phyloP scores from a whole-genome alignment of 2,797 vertebrate genomes.

The Podarcis siculus region DNA sequence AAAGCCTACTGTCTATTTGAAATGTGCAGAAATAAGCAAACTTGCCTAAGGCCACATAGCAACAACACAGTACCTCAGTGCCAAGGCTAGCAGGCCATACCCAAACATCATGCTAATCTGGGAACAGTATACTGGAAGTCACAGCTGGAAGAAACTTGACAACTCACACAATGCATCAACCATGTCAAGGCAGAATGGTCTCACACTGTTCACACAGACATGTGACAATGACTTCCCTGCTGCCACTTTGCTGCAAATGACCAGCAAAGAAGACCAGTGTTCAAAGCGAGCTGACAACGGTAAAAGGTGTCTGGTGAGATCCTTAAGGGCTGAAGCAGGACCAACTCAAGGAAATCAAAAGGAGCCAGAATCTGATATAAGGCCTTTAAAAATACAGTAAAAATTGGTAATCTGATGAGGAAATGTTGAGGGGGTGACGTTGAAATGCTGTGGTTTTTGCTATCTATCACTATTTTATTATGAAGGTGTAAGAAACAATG shows the following conservation, averaged over 20 bases:
- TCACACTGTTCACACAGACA: not conserved
- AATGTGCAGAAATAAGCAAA: constrained; percentile 47
- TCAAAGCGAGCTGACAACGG: constrained; percentile 56
- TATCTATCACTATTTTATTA: not conserved
- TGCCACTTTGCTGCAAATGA: not conserved
- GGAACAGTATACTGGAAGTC: not conserved
- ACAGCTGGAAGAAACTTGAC: not conserved
- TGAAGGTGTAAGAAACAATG: not conserved
- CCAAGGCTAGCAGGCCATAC: not conserved
- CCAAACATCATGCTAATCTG: not conserved
- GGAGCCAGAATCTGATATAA: not conserved
- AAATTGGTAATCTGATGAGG: not conserved
- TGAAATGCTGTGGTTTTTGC: not conserved
- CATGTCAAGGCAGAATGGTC: not conserved
- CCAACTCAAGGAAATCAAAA: not conserved
- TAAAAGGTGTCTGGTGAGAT: not conserved
- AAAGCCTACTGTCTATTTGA: constrained; percentile 15
- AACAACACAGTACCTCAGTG: not conserved
- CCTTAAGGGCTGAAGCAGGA: not conserved
- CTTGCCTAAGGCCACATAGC: not conserved
- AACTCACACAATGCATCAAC: not conserved
- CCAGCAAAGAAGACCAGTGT: not conserved
- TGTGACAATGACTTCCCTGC: not conserved
- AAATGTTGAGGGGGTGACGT: not conserved
- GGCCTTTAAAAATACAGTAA: not conserved